A percentile compares a stretch with the other conserved stretches of the same genome.
phyloP scores from a whole-genome alignment of 1,140 invertebrate species.

The Leucophenga varia region DNA sequence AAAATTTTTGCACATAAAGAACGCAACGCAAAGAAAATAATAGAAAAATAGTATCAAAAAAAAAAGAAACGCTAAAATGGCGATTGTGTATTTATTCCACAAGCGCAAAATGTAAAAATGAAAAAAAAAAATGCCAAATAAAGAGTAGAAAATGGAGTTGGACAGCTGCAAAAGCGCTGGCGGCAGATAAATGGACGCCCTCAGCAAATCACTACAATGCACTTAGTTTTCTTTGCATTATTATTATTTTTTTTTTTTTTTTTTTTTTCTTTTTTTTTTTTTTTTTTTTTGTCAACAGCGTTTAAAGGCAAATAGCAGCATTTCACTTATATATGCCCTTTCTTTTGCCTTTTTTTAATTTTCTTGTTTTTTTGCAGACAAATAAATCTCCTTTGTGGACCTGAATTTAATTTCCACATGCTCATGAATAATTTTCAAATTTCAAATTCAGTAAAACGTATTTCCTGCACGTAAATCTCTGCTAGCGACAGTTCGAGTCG shows the following conservation, averaged over 20 bases:
- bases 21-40: conserved; percentile 19
- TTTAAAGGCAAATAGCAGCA: no score
- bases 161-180: no score
- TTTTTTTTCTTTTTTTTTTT: no score
- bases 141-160: conserved; percentile 16
- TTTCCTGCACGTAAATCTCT: conserved; percentile 25
- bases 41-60: conserved; percentile 4
- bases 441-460: conserved; percentile 51
- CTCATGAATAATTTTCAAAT: conserved; percentile 55
- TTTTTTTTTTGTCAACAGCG: no score
- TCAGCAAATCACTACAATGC: conserved; percentile 14
- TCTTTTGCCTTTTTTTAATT: no score
- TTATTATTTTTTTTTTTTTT: no score
- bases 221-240: no score
- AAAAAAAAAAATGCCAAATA: conserved; percentile 14
- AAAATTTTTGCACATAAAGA: conserved; percentile 35
- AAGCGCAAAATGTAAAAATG: conserved; percentile 1
- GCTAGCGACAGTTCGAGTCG: background rate
- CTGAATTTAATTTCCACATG: conserved; percentile 54
- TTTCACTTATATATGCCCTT: no score
- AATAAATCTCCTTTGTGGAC: conserved; percentile 52
- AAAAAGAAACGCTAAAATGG: conserved; percentile 6
- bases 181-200: conserved; percentile 43
- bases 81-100: no score
- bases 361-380: conserved; percentile 25